Evolutionary conservation across 2,888 invertebrate genomes (phyloP), one percentile per base, ranked within the genome.

Genomic region (Synergus gifuensis): DNA sequence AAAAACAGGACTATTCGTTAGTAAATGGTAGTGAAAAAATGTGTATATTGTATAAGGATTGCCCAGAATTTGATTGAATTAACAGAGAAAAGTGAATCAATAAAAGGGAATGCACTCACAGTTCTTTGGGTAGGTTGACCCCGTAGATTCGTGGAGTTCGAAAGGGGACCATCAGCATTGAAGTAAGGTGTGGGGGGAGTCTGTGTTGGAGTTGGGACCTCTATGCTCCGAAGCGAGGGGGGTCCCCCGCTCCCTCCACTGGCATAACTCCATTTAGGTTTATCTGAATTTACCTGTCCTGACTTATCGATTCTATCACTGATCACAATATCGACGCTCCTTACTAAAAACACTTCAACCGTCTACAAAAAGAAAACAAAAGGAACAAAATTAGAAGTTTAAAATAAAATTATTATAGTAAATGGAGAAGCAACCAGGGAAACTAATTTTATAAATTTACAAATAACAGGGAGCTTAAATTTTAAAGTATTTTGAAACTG

Each of bases 311-410:
- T 87, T 83, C 91, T 88, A 86, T 94, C 94, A 85, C 93, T 94
- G 83, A 94, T 93, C 86, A 95, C 94, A 91, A 94, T 93, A 64
- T 94, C 94, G 85, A 95, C 95, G 76, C 94, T 94, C 77, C 93
- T 92, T 60, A 94, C 93, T 84, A 95, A 93, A 92, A 95, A 95
- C 83, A 94, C 92, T 89, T 95, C 95, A 85, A 95, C 93, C 78
- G 92, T 93, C 95, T 95, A 93, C 5, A 92, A 92, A 84, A 82
- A 78, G 69, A 82, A 81, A 67, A 12, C 18, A 18, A 78, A 76
- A 44, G 12, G 58, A 77, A 77, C 8, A 42, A 46, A 60, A 54
- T 40, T 16, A 58, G 60, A 76, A 58, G 7, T 40, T 12, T 28
- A 60, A 64, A 77, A 76, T 12, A 63, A 16, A 28, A n/a, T 49